phyloP scores from a whole-genome alignment of 2,888 invertebrate genomes.

The Dinocampus coccinellae region DNA sequence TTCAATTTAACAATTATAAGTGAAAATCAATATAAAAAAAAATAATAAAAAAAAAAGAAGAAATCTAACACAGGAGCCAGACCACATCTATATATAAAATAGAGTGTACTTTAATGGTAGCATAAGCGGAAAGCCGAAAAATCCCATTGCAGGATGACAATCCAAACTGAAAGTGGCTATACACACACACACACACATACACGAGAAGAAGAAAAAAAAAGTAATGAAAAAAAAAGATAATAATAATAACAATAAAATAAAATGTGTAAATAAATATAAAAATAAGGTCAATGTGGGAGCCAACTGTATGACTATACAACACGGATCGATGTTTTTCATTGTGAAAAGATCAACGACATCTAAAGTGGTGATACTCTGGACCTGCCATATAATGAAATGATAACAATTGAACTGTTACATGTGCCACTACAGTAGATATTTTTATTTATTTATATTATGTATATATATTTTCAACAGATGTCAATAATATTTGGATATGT shows the following conservation, averaged over 20 bases:
- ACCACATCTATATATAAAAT: no score
- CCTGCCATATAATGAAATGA: not conserved
- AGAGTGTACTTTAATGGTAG: conserved; percentile 6
- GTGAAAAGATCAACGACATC: not conserved
- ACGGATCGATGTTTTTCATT: conserved; percentile 1
- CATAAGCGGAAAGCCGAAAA: conserved; percentile 9
- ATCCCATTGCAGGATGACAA: conserved; percentile 2
- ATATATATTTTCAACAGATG: not conserved
- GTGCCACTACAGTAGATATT: not conserved
- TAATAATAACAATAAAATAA: no score
- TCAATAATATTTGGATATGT: not conserved
- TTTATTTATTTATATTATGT: not conserved
- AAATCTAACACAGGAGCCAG: no score
- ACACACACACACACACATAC: no score
- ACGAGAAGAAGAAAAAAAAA: no score
- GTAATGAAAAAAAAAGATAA: no score
- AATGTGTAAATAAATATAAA: no score
- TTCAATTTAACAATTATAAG: conserved; percentile 10
- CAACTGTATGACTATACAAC: not conserved
- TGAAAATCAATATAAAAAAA: not conserved
- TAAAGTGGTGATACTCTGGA: not conserved
- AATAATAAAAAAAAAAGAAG: not conserved
- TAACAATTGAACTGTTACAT: not conserved
- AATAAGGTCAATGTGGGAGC: not conserved
- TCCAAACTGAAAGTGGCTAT: conserved; percentile 16